A percentile compares a stretch with the other conserved stretches of the same genome.
These are phyloP conservation scores for Florisuga fusca DNA, from an alignment of 2,797 vertebrate genomes.

Conservation along the genomic window DNA sequence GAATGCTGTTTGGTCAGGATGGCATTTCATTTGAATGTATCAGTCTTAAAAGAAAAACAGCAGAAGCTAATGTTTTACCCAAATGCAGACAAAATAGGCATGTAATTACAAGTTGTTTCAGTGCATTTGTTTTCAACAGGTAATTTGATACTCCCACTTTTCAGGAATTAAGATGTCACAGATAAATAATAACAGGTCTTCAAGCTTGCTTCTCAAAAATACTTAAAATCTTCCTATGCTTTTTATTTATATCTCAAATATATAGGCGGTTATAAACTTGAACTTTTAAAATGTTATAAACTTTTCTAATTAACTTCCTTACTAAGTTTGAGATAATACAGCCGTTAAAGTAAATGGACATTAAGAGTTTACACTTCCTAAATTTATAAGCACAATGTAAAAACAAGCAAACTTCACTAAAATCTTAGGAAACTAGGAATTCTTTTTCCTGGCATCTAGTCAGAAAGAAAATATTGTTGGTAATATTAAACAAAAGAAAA, in stretches of 20 bases:
- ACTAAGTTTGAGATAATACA: no score
- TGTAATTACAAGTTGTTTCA: slow-evolving; percentile 74
- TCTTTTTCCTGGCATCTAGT: slow-evolving; percentile 38
- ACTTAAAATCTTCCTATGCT: slow-evolving; percentile 41
- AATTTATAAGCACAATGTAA: slow-evolving; percentile 11
- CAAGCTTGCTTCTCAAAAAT: no score
- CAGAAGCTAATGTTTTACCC: slow-evolving; percentile 63
- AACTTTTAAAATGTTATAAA: slow-evolving; percentile 41
- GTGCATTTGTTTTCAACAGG: slow-evolving; percentile 72
- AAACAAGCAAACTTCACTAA: slow-evolving; percentile 19
- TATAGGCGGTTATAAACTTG: slow-evolving; percentile 1
- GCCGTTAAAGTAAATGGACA: no score
- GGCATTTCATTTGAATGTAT: slow-evolving; percentile 52
- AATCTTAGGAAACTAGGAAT: background rate
- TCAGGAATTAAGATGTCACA: no score
- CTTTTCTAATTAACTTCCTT: no score
- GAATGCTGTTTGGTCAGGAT: slow-evolving; percentile 7
- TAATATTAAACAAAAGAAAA: slow-evolving; percentile 14
- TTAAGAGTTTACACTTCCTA: slow-evolving; percentile 24
- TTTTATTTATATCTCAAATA: slow-evolving; percentile 52
- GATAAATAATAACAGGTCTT: no score
- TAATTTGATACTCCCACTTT: slow-evolving; percentile 70
- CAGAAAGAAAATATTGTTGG: background rate
- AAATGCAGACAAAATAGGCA: slow-evolving; percentile 67
- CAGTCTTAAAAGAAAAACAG: slow-evolving; percentile 57